Conservation (phyloP, 2,113 vertebrate genomes). For the Urocolius indicus region DNA sequence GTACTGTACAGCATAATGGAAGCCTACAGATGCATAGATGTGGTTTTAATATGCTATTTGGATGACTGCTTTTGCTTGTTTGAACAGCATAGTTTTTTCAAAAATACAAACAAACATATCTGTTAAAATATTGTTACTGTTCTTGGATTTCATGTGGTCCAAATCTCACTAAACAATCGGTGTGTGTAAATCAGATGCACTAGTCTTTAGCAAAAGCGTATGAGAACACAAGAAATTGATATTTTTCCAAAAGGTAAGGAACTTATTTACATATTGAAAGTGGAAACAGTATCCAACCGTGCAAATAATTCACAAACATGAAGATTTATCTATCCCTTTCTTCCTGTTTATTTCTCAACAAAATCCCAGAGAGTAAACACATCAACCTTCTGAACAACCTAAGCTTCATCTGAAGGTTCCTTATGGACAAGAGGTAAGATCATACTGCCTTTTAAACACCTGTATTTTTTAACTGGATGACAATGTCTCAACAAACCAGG, state of each 20-base stretch:
- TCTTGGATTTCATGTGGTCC: neutral
- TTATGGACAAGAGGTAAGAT: neutral
- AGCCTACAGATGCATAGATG: neutral
- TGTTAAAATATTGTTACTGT: neutral
- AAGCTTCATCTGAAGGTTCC: neutral
- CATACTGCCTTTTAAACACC: neutral
- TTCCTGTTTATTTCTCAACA: neutral
- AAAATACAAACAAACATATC: neutral
- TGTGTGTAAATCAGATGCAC: neutral
- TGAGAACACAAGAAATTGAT: neutral
- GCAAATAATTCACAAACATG: neutral
- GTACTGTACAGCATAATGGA: neutral
- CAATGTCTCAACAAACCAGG: neutral
- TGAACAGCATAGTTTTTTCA: neutral
- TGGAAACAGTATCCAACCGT: neutral
- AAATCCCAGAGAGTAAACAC: neutral
- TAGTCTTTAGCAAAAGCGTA: neutral
- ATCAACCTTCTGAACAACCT: neutral
- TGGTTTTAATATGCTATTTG: neutral
- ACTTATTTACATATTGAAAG: neutral
- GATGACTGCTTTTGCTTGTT: neutral
- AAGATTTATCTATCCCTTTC: neutral
- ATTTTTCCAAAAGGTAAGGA: neutral
- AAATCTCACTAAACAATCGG: neutral
- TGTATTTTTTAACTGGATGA: neutral